These are phyloP conservation scores for Sphaeridia pumilis DNA, from an alignment of 2,888 invertebrate genomes.

Conservation along the genomic window DNA sequence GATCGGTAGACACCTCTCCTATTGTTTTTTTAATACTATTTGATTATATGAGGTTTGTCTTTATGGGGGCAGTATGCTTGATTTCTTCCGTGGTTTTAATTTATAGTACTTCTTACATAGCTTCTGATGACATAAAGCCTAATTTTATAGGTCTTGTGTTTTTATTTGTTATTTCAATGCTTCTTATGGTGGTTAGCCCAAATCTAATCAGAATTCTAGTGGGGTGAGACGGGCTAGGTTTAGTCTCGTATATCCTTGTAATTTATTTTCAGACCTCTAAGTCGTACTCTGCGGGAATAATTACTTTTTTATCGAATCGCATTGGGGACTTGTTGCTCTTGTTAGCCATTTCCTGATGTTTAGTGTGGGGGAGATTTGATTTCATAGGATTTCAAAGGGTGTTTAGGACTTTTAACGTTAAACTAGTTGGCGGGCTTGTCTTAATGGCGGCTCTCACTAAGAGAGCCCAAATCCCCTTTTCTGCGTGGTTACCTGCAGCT, in stretches of 20 bases:
- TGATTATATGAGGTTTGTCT: constrained; percentile 53
- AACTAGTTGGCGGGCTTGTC: too few species aligned
- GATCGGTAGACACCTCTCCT: constrained; percentile 40
- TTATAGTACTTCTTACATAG: constrained; percentile 55
- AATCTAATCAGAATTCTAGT: constrained; percentile 59
- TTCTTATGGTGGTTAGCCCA: constrained; percentile 55
- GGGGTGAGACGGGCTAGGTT: constrained; percentile 60
- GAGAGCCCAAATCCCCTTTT: constrained; percentile 71
- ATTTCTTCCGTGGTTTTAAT: constrained; percentile 55
- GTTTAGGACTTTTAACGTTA: too few species aligned
- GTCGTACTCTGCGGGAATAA: constrained; percentile 57
- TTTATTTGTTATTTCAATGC: constrained; percentile 55
- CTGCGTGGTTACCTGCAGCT: constrained; percentile 59
- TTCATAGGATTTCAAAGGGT: too few species aligned
- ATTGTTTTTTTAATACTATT: constrained; percentile 49
- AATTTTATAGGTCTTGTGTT: constrained; percentile 55
- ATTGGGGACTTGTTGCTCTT: constrained; percentile 64
- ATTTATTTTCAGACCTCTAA: constrained; percentile 58
- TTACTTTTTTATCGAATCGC: constrained; percentile 61
- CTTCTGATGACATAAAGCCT: constrained; percentile 46
- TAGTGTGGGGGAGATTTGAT: too few species aligned
- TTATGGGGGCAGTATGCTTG: constrained; percentile 53
- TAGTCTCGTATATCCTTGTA: constrained; percentile 60
- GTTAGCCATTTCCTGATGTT: too few species aligned
- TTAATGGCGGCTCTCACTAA: constrained; percentile 54